A percentile compares a stretch with the other conserved stretches of the same genome.
phyloP scores from a whole-genome alignment of 2,888 invertebrate species.

The Macaria liturata region DNA sequence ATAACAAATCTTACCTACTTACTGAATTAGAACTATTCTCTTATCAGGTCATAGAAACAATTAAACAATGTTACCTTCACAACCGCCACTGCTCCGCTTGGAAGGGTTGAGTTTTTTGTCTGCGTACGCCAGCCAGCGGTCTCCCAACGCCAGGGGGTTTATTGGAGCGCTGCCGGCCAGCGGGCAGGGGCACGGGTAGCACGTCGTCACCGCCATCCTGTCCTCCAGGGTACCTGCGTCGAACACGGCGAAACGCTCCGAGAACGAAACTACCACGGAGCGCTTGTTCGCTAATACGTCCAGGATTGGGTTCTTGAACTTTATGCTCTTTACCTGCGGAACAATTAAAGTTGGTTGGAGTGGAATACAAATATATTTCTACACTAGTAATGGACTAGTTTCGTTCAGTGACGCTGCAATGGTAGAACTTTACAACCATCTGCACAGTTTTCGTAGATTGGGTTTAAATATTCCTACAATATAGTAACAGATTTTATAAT shows the following conservation, averaged over 20 bases:
- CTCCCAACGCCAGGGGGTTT: slow-evolving; percentile 94
- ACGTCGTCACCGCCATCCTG: slow-evolving; percentile 93
- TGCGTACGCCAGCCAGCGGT: slow-evolving; percentile 93
- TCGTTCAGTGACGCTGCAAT: no score
- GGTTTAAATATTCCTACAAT: no score
- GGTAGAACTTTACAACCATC: no score
- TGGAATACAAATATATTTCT: no score
- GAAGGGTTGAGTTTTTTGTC: slow-evolving; percentile 92
- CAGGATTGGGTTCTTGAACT: slow-evolving; percentile 95
- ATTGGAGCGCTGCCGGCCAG: slow-evolving; percentile 68
- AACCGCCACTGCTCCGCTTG: slow-evolving; percentile 92
- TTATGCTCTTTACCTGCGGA: slow-evolving; percentile 91
- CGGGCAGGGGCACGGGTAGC: slow-evolving; percentile 93
- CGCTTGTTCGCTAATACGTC: slow-evolving; percentile 95
- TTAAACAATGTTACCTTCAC: slow-evolving; percentile 82
- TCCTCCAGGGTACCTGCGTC: slow-evolving; percentile 95
- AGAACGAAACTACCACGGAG: slow-evolving; percentile 93
- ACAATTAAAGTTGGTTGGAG: no score
- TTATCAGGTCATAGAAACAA: no score
- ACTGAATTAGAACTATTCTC: no score
- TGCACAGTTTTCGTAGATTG: no score
- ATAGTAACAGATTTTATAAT: no score
- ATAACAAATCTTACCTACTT: no score
- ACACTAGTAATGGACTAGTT: no score
- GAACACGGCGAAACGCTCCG: slow-evolving; percentile 95